These are phyloP conservation scores for Copsychus sechellarum DNA, from an alignment of 2,113 vertebrate genomes.

Conservation along the genomic window DNA sequence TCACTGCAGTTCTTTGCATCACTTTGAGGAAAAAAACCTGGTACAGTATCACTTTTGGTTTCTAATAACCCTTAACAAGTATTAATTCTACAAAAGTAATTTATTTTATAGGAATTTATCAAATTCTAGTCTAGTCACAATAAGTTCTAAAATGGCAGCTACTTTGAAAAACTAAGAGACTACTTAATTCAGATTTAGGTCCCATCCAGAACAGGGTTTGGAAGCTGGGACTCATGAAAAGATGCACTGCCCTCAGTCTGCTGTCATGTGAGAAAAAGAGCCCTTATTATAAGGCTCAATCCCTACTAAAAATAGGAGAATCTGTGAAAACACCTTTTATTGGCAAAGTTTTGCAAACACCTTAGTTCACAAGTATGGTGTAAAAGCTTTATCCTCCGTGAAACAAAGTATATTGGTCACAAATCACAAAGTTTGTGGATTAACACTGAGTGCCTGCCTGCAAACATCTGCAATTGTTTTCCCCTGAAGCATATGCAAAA, in stretches of 20 bases:
- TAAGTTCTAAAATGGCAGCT: neutral
- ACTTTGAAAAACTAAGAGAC: neutral
- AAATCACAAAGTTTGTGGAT: neutral
- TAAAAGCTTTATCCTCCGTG: neutral
- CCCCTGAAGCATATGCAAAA: neutral
- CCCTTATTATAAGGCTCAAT: neutral
- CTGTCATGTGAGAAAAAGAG: neutral
- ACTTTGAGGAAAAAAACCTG: neutral
- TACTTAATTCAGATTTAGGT: neutral
- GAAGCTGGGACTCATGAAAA: neutral
- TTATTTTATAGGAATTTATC: neutral
- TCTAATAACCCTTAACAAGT: neutral
- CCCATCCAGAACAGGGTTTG: neutral
- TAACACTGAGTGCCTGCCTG: neutral
- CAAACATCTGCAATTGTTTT: neutral
- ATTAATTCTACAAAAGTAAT: neutral
- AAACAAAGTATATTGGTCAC: neutral
- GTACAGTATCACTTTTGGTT: neutral
- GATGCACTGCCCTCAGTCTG: neutral
- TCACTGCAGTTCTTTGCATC: neutral
- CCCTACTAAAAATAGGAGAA: neutral
- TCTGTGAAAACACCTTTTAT: conserved; percentile 35
- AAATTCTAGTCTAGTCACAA: neutral
- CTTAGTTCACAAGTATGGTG: neutral
- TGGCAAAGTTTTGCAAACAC: neutral